Base-by-base conservation (phyloP, 2,888 invertebrate genomes). In the Chrysina gloriosa region DNA sequence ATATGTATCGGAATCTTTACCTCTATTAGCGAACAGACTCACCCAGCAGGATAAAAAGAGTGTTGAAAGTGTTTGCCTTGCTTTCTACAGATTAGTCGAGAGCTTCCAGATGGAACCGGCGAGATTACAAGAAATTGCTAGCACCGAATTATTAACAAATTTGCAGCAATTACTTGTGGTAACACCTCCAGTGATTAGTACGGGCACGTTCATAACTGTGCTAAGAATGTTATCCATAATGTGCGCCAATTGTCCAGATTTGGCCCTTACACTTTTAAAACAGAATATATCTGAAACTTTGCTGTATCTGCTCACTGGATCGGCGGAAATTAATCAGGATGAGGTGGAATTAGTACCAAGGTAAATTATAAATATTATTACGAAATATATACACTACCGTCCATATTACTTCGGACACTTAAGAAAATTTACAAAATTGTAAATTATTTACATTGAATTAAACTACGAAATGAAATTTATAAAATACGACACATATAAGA, bases 201-300 rank as follows among this genome's bases (percentile, higher is more conserved):
- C 96, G 63, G 92, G 92, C 65, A 97, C 97, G 50, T 98, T 98
- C 85, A 97, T 97, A 79, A 96, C 96, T 76, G 97, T 98, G 69
- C 89, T 99, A 76, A 89, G 98, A 70, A 96, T 98, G 93, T 85
- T 99, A 82, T 96, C 97, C 80, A 90, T 96, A 77, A 95, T 98
- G 94, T 98, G 98, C 83, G 91, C 92, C 74, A 94, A 93, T 80
- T 98, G 97, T 84, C 96, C 97, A 19, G 95, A 96, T 83, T 87
- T 98, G 77, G 97, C 98, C 63, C 91, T 97, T 70, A 91, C 94
- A 19, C 86, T 98, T 70, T 88, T 98, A 71, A 94, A 95, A 83
- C 95, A 97, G 80, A 97, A 97, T 82, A 97, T 99, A 78, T 96
- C 97, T 36, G 96, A 96, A 80, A 98, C 98, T 0, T 85, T 99